phyloP scores from a whole-genome alignment of 2,797 vertebrate genomes.

The Avahi laniger region DNA sequence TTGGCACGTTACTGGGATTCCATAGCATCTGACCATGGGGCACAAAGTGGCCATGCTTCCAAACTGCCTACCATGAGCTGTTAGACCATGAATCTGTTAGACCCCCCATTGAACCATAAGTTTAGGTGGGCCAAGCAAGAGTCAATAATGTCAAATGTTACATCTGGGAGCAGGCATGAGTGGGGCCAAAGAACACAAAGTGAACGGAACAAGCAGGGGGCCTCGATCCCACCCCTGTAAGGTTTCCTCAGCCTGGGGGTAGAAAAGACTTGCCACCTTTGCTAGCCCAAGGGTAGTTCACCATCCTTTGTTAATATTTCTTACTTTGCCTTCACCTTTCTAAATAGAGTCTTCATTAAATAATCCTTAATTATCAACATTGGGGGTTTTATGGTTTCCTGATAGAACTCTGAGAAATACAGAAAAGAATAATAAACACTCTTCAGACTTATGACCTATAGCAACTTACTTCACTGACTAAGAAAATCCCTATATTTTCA shows the following conservation, averaged over 20 bases:
- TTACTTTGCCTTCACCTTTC: not conserved
- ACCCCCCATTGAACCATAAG: not conserved
- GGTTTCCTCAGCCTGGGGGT: not conserved
- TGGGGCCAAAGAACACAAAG: not conserved
- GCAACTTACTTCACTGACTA: not conserved
- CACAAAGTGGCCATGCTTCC: not conserved
- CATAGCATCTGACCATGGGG: not conserved
- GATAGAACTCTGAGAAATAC: not conserved
- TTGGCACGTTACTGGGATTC: not conserved
- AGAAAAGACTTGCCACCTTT: not conserved
- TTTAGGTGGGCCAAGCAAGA: not conserved
- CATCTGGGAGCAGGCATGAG: not conserved
- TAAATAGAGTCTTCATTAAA: not conserved
- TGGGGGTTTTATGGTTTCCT: not conserved
- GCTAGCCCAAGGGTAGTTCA: not conserved
- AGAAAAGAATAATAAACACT: not conserved
- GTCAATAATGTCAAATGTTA: not conserved
- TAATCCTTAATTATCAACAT: not conserved
- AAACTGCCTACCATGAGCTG: not conserved
- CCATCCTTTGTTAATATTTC: not conserved
- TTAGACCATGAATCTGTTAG: not conserved
- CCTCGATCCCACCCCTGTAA: not conserved
- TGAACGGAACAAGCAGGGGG: not conserved
- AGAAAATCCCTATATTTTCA: not conserved
- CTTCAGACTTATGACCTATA: not conserved